phyloP scores from a whole-genome alignment of 92 coral and sea anemone species.

The Montipora capitata region DNA sequence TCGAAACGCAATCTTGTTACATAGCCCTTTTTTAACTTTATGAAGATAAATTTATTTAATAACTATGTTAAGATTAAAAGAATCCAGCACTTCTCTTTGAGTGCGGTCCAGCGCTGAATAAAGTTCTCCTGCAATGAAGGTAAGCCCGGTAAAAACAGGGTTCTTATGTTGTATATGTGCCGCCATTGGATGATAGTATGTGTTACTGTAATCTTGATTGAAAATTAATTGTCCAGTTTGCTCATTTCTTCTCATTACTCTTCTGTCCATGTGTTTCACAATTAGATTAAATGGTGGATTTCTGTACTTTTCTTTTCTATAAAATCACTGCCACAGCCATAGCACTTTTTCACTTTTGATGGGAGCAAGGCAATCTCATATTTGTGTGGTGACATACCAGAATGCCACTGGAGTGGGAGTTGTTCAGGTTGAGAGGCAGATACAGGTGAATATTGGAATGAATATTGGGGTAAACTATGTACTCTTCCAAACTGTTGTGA shows the following conservation, averaged over 20 bases:
- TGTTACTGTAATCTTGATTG: conserved; percentile 35
- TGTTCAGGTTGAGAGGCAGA: not conserved
- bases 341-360: conserved; percentile 38
- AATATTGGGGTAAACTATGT: not conserved
- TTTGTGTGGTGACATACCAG: conserved; percentile 35
- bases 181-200: too few species aligned
- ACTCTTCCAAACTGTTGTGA: not conserved
- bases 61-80: conserved; percentile 38
- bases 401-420: conserved; percentile 1
- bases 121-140: too few species aligned
- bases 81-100: conserved; percentile 32
- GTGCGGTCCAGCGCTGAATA: conserved; percentile 27
- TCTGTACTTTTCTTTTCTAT: conserved; percentile 20
- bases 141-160: conserved; percentile 50
- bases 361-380: conserved; percentile 41
- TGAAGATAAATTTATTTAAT: conserved; percentile 6
- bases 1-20: not conserved
- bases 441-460: not conserved
- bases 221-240: conserved; percentile 21
- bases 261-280: conserved; percentile 39
- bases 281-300: conserved; percentile 25
- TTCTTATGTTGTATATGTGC: conserved; percentile 37
- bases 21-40: not conserved
- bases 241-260: conserved; percentile 22
- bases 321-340: conserved; percentile 46